These are phyloP conservation scores for Noctilio leporinus DNA, from an alignment of 2,113 vertebrate species.

Conservation along the genomic window DNA sequence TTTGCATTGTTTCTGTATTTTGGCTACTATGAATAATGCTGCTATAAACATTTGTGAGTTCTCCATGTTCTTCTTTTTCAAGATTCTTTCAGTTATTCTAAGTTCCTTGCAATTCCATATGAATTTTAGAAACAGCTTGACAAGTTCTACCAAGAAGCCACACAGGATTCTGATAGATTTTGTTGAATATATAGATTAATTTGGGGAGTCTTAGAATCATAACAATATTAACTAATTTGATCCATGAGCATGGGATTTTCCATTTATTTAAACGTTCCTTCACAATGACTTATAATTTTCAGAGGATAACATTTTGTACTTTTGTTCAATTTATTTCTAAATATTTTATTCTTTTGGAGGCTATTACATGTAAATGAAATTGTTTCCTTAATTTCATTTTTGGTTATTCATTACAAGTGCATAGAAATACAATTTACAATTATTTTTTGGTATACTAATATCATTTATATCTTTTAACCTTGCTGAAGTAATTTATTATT, in stretches of 20 bases:
- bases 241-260: background rate
- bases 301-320: background rate
- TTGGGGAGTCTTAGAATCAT: background rate
- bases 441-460: background rate
- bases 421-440: background rate
- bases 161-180: background rate
- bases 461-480: background rate
- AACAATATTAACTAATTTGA: background rate
- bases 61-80: background rate
- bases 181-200: background rate
- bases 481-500: constrained; percentile 29
- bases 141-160: background rate
- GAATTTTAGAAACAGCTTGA: background rate
- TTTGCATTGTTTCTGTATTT: background rate
- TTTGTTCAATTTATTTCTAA: background rate
- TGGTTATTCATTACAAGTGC: background rate
- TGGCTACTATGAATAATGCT: background rate
- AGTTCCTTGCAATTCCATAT: background rate
- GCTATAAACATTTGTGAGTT: background rate
- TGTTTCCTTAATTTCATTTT: constrained; percentile 14
- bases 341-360: constrained; percentile 3
- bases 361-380: background rate
- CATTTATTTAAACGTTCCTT: background rate
- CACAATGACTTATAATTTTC: background rate
- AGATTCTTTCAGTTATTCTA: background rate